Evolutionary conservation across 2,797 vertebrate species (phyloP).

Genomic region (Amazona finschi): DNA sequence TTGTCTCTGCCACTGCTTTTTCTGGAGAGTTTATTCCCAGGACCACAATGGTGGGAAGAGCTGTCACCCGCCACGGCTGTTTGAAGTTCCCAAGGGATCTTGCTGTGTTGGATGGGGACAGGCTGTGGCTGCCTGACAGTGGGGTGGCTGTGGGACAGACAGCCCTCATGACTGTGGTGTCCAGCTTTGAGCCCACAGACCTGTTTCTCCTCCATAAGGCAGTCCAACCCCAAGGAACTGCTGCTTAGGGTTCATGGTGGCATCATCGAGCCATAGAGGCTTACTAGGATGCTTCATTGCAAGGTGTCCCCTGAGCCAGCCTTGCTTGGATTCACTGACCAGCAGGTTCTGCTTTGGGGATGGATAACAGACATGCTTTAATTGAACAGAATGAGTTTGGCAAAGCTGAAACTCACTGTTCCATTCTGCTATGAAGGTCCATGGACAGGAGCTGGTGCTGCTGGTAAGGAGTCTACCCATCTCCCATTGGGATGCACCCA

Average conservation of each 20-base stretch:
- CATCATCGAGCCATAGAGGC: accelerated
- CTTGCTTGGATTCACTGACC: not conserved
- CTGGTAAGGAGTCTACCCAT: accelerated
- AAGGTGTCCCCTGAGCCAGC: not conserved
- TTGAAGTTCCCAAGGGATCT: not conserved
- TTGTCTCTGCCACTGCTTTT: not conserved
- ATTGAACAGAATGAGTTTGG: not conserved
- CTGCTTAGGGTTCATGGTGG: not conserved
- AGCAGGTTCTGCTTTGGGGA: not conserved
- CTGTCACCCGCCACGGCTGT: not conserved
- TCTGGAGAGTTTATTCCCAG: not conserved
- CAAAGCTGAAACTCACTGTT: accelerated
- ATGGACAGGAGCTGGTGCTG: not conserved
- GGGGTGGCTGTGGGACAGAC: not conserved
- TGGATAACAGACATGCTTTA: not conserved
- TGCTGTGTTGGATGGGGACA: not conserved
- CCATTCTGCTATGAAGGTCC: not conserved
- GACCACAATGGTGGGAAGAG: not conserved
- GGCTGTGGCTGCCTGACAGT: accelerated
- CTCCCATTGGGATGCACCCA: not conserved
- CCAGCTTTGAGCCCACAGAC: not conserved
- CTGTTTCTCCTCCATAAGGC: not conserved
- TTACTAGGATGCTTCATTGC: accelerated
- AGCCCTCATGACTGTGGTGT: accelerated
- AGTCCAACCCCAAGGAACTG: accelerated